These are phyloP conservation scores for Phalanger gymnotis DNA, from an alignment of 2,797 vertebrate species.

Conservation along the genomic window DNA sequence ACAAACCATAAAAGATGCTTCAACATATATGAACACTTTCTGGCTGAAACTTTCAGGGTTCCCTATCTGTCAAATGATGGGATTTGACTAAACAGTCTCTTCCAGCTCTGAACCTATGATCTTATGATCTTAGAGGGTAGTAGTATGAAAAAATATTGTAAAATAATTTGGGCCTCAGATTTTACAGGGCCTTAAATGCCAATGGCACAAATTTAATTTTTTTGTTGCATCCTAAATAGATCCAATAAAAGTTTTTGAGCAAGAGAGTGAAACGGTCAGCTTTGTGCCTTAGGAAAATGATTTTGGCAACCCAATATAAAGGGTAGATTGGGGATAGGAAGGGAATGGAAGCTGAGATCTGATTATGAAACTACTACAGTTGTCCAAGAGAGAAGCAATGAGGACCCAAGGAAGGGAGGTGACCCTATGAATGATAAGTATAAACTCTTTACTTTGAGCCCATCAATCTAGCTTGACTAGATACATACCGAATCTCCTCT, in stretches of 20 bases:
- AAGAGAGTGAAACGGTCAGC: background rate
- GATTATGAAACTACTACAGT: background rate
- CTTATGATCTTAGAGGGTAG: background rate
- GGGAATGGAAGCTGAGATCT: background rate
- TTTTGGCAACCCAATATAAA: background rate
- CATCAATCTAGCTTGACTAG: background rate
- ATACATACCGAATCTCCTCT: background rate
- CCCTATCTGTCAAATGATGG: background rate
- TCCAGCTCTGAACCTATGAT: background rate
- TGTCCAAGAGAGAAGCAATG: background rate
- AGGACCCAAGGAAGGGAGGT: background rate
- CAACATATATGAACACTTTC: background rate
- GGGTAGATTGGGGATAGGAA: background rate
- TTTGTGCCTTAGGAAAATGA: background rate
- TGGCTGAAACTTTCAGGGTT: background rate
- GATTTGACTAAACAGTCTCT: background rate
- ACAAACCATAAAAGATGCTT: background rate
- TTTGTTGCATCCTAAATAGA: background rate
- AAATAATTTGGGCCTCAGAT: background rate
- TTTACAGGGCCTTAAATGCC: background rate
- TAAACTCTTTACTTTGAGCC: background rate
- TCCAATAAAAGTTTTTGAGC: background rate
- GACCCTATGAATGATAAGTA: background rate
- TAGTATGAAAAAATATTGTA: background rate
- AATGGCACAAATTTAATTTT: background rate